These are phyloP conservation scores for Camponotus pennsylvanicus DNA, from an alignment of 1,140 invertebrate genomes.

Conservation along the genomic window DNA sequence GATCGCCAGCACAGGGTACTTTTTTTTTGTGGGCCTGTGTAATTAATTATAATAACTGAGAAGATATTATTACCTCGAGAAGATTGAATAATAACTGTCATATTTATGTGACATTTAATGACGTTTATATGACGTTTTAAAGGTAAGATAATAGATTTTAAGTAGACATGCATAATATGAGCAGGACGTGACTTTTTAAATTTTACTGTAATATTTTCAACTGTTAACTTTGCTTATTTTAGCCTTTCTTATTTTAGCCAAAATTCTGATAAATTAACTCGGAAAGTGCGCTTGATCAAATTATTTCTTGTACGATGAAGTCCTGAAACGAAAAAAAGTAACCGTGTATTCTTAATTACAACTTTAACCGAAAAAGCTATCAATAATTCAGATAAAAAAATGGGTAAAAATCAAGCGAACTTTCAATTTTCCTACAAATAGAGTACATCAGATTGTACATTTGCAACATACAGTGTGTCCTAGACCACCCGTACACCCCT, in stretches of 20 bases:
- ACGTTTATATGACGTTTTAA: constrained; percentile 1
- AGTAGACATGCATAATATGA: neutral
- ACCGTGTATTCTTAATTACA: neutral
- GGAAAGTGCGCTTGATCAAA: neutral
- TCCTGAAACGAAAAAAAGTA: neutral
- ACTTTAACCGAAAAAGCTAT: neutral
- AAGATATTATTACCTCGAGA: neutral
- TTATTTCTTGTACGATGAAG: neutral
- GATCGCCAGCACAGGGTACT: too few relatives aligned
- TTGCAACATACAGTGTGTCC: too few relatives aligned
- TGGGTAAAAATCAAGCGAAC: neutral
- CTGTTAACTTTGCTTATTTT: neutral
- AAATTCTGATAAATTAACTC: neutral
- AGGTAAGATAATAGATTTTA: neutral
- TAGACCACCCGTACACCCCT: too few relatives aligned
- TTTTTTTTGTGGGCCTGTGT: too few relatives aligned
- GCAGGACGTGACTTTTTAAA: neutral
- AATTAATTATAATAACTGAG: neutral
- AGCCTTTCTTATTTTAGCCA: neutral
- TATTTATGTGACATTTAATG: neutral
- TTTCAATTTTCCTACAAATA: neutral
- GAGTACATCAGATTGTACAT: neutral
- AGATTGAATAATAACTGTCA: neutral
- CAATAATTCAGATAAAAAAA: neutral
- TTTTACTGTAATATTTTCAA: constrained; percentile 16